Conservation (phyloP, 1,140 invertebrate genomes). For the Brachionus koreanus region DNA sequence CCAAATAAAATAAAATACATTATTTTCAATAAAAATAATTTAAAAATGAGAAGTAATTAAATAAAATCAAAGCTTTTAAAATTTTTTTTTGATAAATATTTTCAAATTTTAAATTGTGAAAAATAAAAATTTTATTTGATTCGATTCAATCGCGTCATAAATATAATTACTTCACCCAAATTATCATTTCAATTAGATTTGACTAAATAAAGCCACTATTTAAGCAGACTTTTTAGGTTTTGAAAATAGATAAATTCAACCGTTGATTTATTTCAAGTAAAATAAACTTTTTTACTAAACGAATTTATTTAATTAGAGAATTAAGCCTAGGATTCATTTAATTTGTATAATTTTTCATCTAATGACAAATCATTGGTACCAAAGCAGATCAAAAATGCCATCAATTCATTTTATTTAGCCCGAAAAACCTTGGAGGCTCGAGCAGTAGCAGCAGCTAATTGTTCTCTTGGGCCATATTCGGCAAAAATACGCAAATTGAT, state of each 20-base stretch:
- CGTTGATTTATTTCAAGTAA: no score
- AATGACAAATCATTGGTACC: not conserved
- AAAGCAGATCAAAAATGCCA: not conserved
- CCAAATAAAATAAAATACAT: no score
- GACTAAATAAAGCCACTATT: not conserved
- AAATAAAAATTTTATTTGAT: no score
- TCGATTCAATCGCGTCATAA: not conserved
- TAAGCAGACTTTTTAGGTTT: not conserved
- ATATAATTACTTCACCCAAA: not conserved
- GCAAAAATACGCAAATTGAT: not conserved
- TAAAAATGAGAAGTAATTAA: not conserved
- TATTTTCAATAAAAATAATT: no score
- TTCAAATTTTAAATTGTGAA: no score
- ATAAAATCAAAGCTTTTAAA: not conserved
- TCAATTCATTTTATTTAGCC: not conserved
- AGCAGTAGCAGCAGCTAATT: not conserved
- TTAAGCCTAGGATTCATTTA: no score
- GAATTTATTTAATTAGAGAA: no score
- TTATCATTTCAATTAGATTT: not conserved
- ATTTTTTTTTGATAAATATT: no score
- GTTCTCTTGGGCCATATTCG: not conserved
- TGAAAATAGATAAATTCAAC: no score
- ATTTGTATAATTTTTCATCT: not conserved
- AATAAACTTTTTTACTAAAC: no score
- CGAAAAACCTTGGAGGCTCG: not conserved